Percentiles rank a stretch among this genome's conserved stretches.
Conservation (phyloP, 1,140 invertebrate species). For the Drosophila oshimai region DNA sequence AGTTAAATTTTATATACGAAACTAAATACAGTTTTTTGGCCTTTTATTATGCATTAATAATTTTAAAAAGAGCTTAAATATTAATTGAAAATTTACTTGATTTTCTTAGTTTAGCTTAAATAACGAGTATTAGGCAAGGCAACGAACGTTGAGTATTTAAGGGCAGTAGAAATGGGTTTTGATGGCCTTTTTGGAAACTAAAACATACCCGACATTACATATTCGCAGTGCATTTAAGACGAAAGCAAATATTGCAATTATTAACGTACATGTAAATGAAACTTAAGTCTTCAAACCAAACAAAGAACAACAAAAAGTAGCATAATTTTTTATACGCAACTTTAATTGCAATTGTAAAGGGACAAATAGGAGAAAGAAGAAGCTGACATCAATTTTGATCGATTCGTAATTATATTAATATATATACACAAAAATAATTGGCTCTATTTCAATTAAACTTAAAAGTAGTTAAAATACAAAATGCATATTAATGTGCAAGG, state of each 20-base stretch:
- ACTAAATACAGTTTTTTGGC: slow-evolving; percentile 25
- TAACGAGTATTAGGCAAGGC: slow-evolving; percentile 52
- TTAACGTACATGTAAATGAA: slow-evolving; percentile 51
- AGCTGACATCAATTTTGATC: slow-evolving; percentile 50
- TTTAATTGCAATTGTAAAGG: slow-evolving; percentile 77
- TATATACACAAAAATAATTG: slow-evolving; percentile 57
- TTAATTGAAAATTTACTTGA: slow-evolving; percentile 37
- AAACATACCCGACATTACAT: slow-evolving; percentile 75
- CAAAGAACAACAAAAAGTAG: slow-evolving; percentile 55
- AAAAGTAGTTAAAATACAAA: slow-evolving; percentile 65
- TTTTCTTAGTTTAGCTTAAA: slow-evolving; percentile 59
- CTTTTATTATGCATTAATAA: slow-evolving; percentile 35
- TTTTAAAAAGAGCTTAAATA: slow-evolving; percentile 63
- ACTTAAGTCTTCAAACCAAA: slow-evolving; percentile 55
- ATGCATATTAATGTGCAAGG: slow-evolving; percentile 54
- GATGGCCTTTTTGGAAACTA: slow-evolving; percentile 21
- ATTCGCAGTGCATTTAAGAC: slow-evolving; percentile 72
- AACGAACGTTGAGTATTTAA: slow-evolving; percentile 54
- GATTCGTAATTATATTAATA: slow-evolving; percentile 44
- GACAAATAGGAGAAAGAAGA: slow-evolving; percentile 13
- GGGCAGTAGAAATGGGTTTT: slow-evolving; percentile 12
- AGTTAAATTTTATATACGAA: slow-evolving; percentile 52
- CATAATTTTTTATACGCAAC: slow-evolving; percentile 77
- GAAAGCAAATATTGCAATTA: slow-evolving; percentile 62
- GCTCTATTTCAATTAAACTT: slow-evolving; percentile 75